These are phyloP conservation scores for Cettia cetti DNA, from an alignment of 2,113 vertebrate genomes.

Conservation along the genomic window DNA sequence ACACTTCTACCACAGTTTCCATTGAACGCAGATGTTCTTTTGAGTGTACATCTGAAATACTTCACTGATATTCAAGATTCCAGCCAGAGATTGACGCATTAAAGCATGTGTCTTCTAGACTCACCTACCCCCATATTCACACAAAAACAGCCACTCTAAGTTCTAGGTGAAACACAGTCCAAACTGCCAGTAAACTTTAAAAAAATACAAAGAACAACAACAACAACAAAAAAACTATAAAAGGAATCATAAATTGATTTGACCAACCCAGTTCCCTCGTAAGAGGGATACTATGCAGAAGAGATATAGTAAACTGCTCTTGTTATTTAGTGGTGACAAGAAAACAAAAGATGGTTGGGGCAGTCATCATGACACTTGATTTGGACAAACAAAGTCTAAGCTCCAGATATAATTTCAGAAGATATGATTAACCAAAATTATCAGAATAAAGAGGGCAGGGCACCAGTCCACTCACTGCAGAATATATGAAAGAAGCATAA, in stretches of 20 bases:
- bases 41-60: neutral
- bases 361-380: neutral
- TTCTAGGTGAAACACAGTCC: neutral
- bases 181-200: neutral
- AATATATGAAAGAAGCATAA: neutral
- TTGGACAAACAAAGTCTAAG: neutral
- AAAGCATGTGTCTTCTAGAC: neutral
- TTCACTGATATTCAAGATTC: neutral
- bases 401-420: neutral
- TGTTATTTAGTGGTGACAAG: neutral
- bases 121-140: rapidly evolving
- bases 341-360: neutral
- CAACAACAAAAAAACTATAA: neutral
- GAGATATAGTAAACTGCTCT: neutral
- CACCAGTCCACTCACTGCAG: neutral
- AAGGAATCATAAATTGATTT: neutral
- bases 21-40: neutral
- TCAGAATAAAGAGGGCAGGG: neutral
- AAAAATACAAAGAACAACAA: neutral
- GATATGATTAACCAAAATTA: neutral
- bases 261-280: neutral
- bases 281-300: neutral
- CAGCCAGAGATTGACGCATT: neutral
- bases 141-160: neutral
- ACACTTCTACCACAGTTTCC: neutral